Evolutionary conservation across 2,113 vertebrate genomes (phyloP).

Genomic region (Ophiodon elongatus): DNA sequence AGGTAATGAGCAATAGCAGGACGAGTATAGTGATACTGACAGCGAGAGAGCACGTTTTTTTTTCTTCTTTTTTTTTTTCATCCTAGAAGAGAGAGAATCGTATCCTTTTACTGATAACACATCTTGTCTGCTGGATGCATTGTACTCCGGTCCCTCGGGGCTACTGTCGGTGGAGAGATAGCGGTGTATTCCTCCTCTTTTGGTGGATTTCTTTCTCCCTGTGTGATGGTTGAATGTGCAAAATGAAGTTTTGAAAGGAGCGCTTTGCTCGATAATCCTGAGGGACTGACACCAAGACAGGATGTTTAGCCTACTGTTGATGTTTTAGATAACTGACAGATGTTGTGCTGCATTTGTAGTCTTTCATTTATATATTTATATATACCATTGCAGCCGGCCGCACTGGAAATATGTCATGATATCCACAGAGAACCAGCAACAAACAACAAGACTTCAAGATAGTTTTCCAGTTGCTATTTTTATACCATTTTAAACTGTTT

Average conservation of each 20-base stretch:
- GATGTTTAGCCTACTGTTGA: constrained; percentile 62
- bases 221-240: constrained; percentile 54
- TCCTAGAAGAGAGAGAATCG: constrained; percentile 38
- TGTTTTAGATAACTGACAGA: constrained; percentile 31
- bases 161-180: constrained; percentile 45
- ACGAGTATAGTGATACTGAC: constrained; percentile 29
- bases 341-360: constrained; percentile 14
- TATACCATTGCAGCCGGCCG: background rate
- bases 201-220: constrained; percentile 49
- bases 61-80: background rate
- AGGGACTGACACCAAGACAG: constrained; percentile 58
- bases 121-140: constrained; percentile 57
- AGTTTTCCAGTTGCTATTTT: constrained; percentile 32
- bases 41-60: constrained; percentile 26
- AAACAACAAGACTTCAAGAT: constrained; percentile 1
- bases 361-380: background rate
- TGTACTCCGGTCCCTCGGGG: constrained; percentile 68
- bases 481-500: constrained; percentile 21
- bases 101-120: constrained; percentile 60
- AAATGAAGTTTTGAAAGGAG: constrained; percentile 51
- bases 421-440: background rate
- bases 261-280: constrained; percentile 62
- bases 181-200: constrained; percentile 52
- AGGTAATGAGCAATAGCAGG: constrained; percentile 57
- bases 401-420: constrained; percentile 10